A percentile compares a stretch with the other conserved stretches of the same genome.
phyloP scores from a whole-genome alignment of 2,888 invertebrate genomes.

The Cryptocephalus moraei region DNA sequence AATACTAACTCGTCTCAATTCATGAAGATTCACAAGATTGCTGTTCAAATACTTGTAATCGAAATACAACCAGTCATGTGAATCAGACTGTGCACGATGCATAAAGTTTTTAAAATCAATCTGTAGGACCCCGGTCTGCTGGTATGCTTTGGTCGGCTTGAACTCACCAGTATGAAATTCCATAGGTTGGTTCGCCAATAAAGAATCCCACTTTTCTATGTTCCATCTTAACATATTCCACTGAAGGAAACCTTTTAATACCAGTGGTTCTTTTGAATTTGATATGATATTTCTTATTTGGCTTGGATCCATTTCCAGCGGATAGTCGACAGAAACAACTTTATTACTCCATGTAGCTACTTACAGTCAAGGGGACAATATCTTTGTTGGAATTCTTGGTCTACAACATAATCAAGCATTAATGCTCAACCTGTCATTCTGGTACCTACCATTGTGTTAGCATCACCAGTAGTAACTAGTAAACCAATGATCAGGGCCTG shows the following conservation, averaged over 20 bases:
- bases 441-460: too few relatives aligned
- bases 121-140: slow-evolving; percentile 45
- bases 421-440: too few relatives aligned
- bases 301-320: not conserved
- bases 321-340: too few relatives aligned
- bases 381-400: too few relatives aligned
- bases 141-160: slow-evolving; percentile 44
- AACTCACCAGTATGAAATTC: slow-evolving; percentile 46
- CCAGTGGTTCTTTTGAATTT: slow-evolving; percentile 37
- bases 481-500: too few relatives aligned
- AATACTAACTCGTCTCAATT: slow-evolving; percentile 45
- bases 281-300: not conserved
- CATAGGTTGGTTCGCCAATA: slow-evolving; percentile 46
- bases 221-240: slow-evolving; percentile 53
- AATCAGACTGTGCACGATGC: slow-evolving; percentile 28
- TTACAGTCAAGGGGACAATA: too few relatives aligned
- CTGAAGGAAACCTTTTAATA: slow-evolving; percentile 44
- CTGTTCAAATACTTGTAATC: slow-evolving; percentile 74
- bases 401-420: too few relatives aligned
- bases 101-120: slow-evolving; percentile 58
- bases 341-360: too few relatives aligned
- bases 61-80: slow-evolving; percentile 62
- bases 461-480: too few relatives aligned
- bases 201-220: slow-evolving; percentile 48
- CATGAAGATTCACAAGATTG: slow-evolving; percentile 49